phyloP scores from a whole-genome alignment of 2,797 vertebrate species.

The Thaleichthys pacificus region DNA sequence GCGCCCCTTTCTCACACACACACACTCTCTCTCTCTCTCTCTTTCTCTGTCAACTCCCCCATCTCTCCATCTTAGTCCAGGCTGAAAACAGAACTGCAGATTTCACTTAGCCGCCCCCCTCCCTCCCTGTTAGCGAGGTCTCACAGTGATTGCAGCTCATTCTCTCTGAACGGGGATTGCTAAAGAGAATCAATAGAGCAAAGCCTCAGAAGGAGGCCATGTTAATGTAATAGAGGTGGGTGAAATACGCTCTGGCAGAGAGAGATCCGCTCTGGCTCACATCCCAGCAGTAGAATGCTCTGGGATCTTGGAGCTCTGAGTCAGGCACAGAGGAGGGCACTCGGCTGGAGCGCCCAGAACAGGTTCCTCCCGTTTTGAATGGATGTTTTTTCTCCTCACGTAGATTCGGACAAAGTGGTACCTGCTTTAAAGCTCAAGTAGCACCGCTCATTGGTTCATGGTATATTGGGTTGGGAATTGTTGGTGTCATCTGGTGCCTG shows the following conservation, averaged over 20 bases:
- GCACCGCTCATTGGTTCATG: not conserved
- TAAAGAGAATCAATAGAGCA: constrained; percentile 65
- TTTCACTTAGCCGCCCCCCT: constrained; percentile 11
- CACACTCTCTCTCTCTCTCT: not conserved
- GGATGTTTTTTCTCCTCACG: constrained; percentile 5
- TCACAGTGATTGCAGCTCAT: constrained; percentile 47
- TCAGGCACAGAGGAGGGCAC: constrained; percentile 25
- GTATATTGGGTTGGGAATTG: no score
- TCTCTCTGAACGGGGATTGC: constrained; percentile 62
- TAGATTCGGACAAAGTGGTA: not conserved
- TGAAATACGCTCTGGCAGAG: constrained; percentile 56
- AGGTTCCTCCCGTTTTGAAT: not conserved
- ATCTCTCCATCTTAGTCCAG: constrained; percentile 31
- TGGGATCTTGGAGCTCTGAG: constrained; percentile 33
- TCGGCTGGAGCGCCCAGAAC: constrained; percentile 10
- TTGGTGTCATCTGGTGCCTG: not conserved
- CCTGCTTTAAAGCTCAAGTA: no score
- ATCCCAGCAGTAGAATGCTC: constrained; percentile 22
- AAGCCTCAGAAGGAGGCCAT: constrained; percentile 57
- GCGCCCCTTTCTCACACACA: not conserved
- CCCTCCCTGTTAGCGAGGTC: constrained; percentile 29
- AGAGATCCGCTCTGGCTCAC: constrained; percentile 56
- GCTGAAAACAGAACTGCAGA: constrained; percentile 12
- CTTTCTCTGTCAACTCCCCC: not conserved
- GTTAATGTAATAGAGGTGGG: constrained; percentile 67